Conservation (phyloP, 2,888 invertebrate species). For the Chesias legatella region DNA sequence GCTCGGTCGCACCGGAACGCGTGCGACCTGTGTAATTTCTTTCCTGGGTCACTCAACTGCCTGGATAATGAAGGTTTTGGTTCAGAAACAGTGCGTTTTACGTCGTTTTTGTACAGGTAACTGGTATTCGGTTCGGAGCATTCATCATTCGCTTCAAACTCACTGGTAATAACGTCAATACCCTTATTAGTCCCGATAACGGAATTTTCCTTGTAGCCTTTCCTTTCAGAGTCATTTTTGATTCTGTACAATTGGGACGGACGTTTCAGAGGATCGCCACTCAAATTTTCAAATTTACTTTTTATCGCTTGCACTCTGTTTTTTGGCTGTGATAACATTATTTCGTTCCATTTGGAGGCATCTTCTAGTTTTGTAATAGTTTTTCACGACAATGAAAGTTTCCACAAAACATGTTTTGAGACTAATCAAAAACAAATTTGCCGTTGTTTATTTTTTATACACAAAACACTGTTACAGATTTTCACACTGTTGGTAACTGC, state of each 20-base stretch:
- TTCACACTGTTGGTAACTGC: no score
- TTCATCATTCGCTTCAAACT: constrained; percentile 30
- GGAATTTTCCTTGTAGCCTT: constrained; percentile 28
- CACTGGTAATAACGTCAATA: no score
- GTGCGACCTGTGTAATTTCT: constrained; percentile 80
- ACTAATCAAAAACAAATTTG: no score
- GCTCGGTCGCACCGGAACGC: constrained; percentile 79
- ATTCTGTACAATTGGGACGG: constrained; percentile 39
- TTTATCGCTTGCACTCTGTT: constrained; percentile 83
- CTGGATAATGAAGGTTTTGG: constrained; percentile 58
- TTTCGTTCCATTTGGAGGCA: constrained; percentile 56
- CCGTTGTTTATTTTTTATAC: no score
- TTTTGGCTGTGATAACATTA: constrained; percentile 69
- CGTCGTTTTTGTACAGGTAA: constrained; percentile 62
- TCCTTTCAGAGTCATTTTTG: constrained; percentile 29
- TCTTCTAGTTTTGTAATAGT: constrained; percentile 34
- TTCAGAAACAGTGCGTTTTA: constrained; percentile 50
- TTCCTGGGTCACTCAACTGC: constrained; percentile 74
- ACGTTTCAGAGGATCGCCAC: constrained; percentile 44
- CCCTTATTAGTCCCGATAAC: not conserved
- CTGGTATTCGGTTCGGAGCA: constrained; percentile 55
- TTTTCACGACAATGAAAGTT: no score
- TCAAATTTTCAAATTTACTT: constrained; percentile 82
- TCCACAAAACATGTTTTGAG: no score
- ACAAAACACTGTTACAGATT: no score